These are phyloP conservation scores for Esperia sulphurella DNA, from an alignment of 2,888 invertebrate genomes.

Conservation along the genomic window DNA sequence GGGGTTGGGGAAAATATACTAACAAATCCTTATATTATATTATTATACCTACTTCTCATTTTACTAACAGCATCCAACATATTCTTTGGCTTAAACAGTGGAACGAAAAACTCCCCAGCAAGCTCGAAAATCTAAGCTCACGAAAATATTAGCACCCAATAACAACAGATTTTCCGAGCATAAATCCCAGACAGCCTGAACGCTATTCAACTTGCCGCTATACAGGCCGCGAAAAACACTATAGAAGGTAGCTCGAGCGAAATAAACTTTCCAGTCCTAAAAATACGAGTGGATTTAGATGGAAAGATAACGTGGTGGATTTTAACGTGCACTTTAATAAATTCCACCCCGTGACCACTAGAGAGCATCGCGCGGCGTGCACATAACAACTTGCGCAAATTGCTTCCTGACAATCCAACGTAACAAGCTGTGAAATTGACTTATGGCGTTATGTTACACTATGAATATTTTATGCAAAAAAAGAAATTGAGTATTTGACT, in stretches of 20 bases:
- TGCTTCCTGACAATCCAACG: conserved; percentile 40
- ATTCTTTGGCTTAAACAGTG: neutral
- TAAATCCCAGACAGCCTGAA: conserved; percentile 43
- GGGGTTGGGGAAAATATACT: too few relatives aligned
- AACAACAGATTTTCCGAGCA: conserved; percentile 47
- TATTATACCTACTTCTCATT: too few relatives aligned
- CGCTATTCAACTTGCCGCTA: conserved; percentile 40
- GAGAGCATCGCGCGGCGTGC: conserved; percentile 35
- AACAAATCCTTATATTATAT: too few relatives aligned
- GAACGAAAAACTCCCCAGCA: too few relatives aligned
- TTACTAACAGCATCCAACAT: too few relatives aligned
- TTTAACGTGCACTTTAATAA: conserved; percentile 48
- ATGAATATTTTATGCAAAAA: neutral
- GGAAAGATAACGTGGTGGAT: conserved; percentile 18
- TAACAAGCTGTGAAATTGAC: conserved; percentile 44
- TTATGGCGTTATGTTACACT: conserved; percentile 15
- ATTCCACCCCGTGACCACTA: conserved; percentile 33
- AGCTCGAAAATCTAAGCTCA: neutral
- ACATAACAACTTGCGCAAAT: conserved; percentile 48
- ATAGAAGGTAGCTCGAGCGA: conserved; percentile 9
- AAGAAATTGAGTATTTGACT: too few relatives aligned
- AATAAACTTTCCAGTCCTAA: conserved; percentile 19
- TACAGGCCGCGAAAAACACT: conserved; percentile 38
- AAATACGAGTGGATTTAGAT: conserved; percentile 18
- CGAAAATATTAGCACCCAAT: neutral